Base-by-base conservation (phyloP, 2,113 vertebrate species). In the Cacatua alba region DNA sequence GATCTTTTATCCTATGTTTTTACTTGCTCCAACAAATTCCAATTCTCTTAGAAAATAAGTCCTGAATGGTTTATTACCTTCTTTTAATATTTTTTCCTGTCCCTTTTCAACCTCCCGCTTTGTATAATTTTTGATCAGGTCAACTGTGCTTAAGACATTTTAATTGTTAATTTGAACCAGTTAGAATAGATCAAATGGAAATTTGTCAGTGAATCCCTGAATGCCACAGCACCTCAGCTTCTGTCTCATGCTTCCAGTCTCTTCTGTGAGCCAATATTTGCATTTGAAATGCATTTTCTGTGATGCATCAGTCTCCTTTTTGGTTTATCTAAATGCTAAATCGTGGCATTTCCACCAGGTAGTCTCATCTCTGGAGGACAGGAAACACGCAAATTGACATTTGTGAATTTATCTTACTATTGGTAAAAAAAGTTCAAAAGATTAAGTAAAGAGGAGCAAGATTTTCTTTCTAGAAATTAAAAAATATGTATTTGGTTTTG, bases 301-400 rank as follows among this genome's bases (percentile, higher is more conserved):
- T 76, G 52, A 71, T 74, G 60, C 35, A 68, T 14, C 15, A 11
- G 17, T 55, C 14, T 87, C 39, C n/a, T 11, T 18, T 79, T 90
- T 79, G 31, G 24, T 79, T 88, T 85, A 79, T 60, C 29, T 88
- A 91, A 92, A 80, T 88, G 72, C 18, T 92, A 81, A 83, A 86
- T 65, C 11, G 0, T 23, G 51, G 5, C 46, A 78, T 86, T 94
- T 96, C 53, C 31, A 81, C 46, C 23, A 78, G 37, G 60, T 86
- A 81, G 4, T 15, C 26, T 84, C 10, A 44, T 70, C 28, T 77
- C 28, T 46, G 52, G 49, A 92, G 44, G 60, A 84, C 53, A 77
- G 62, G 17, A 60, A 86, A 69, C 18, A 74, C 6, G 14, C 8
- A 77, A 55, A 88, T 25, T 59, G 4, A 39, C 44, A 57, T 51